phyloP scores from a whole-genome alignment of 2,888 invertebrate genomes.

The Toxonevra muliebris region DNA sequence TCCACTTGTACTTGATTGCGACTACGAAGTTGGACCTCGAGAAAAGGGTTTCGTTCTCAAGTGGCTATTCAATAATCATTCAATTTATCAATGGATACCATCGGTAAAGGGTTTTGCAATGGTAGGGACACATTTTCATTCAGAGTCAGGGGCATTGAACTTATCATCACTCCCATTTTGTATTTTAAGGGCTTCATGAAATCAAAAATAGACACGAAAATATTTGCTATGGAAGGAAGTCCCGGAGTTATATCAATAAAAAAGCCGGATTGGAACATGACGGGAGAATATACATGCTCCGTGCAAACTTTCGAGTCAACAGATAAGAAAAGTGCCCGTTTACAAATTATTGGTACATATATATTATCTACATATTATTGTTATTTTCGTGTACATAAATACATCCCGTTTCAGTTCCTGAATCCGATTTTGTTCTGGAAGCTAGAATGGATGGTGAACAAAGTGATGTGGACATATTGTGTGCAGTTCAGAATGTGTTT shows the following conservation, averaged over 20 bases:
- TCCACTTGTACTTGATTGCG: constrained; percentile 63
- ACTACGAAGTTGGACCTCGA: constrained; percentile 60
- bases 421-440: constrained; percentile 63
- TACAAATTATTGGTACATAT: constrained; percentile 64
- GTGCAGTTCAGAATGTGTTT: constrained; percentile 63
- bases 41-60: constrained; percentile 65
- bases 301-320: constrained; percentile 65
- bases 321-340: constrained; percentile 63
- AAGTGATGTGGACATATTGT: constrained; percentile 61
- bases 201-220: constrained; percentile 63
- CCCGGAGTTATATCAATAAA: constrained; percentile 64
- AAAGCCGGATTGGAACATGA: constrained; percentile 66
- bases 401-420: constrained; percentile 56
- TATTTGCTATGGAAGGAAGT: constrained; percentile 61
- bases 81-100: constrained; percentile 66
- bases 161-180: background rate
- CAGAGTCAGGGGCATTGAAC: background rate
- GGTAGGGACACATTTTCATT: constrained; percentile 49
- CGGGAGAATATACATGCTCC: constrained; percentile 65
- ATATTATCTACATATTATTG: background rate
- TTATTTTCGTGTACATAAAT: background rate
- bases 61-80: constrained; percentile 65
- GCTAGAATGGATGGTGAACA: constrained; percentile 61
- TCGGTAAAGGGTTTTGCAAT: constrained; percentile 64
- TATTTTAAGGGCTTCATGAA: constrained; percentile 63